Evolutionary conservation across 2,113 vertebrate species (phyloP), one percentile per base, ranked within the genome.

Genomic region (Callipepla californica): DNA sequence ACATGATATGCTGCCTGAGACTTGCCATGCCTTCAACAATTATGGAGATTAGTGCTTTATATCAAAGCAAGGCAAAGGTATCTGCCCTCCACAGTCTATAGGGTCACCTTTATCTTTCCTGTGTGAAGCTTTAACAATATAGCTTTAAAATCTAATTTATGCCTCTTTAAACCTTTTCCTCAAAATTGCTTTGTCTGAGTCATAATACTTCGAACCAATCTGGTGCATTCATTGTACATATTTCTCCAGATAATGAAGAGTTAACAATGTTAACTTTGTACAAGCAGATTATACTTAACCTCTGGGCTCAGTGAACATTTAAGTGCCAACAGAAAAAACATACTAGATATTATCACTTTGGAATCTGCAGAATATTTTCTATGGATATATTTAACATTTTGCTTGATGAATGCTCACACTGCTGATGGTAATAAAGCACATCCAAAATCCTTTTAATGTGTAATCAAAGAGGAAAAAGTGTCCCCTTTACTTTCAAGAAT

Each of bases 361-460:
- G 28, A 76, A 89, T 42, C 2, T 32, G 44, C 11, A 57, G 20
- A 72, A 75, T 4, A 44, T 42, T 89, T 93, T 89, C 45, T 51
- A 7, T 6, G 28, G 13, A 51, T 22, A 26, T 13, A 61, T 22
- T 40, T 34, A 23, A 81, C 7, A 0, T 75, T 79, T 72, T 59
- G 28, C 32, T 55, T 70, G 25, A 38, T 34, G 36, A 72, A 59
- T 6, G 1, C 22, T 3, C 3, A n/a, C 4, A 7, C 42, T 69
- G 69, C 6, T 69, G 26, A 53, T 19, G 57, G 28, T 17, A 62
- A 74, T 55, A 34, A 0, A 9, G 38, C 5, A 6, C 53, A 22
- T 9, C 9, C 38, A 47, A 38, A 14, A 7, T 10, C 1, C 0
- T 2, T 68, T 15, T 32, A 55, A 42, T 42, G n/a, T 34, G 13